Conservation (phyloP, 2,888 invertebrate genomes). For the Cephonodes hylas region DNA sequence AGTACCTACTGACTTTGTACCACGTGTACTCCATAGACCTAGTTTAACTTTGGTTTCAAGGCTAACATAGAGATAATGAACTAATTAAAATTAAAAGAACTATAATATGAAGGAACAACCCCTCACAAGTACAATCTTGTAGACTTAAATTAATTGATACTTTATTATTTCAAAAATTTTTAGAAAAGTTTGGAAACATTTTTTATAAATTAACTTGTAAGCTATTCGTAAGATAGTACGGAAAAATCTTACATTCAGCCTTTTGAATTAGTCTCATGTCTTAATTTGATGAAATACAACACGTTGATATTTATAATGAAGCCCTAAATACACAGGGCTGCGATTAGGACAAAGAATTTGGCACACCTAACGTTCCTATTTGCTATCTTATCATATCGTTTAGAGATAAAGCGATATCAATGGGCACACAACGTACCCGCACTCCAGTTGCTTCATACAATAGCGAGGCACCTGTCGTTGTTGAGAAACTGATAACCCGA, state of each 20-base stretch:
- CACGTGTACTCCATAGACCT: no score
- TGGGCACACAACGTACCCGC: constrained; percentile 62
- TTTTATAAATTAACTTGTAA: no score
- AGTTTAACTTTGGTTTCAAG: background rate
- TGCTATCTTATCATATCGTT: constrained; percentile 75
- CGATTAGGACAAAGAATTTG: constrained; percentile 79
- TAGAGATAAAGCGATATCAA: constrained; percentile 70
- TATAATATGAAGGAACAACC: no score
- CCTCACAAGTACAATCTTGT: no score
- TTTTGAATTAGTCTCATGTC: no score
- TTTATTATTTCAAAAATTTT: no score
- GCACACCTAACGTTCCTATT: constrained; percentile 78
- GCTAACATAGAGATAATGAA: background rate
- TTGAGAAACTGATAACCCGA: constrained; percentile 48
- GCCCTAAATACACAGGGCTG: constrained; percentile 44
- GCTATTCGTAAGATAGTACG: no score
- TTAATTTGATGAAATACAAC: background rate
- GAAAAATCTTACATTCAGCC: no score
- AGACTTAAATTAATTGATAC: no score
- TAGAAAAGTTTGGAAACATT: no score
- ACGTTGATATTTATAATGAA: constrained; percentile 3
- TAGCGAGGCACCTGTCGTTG: constrained; percentile 63
- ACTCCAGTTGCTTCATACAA: constrained; percentile 62
- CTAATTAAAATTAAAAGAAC: background rate
- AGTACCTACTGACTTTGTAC: no score